phyloP scores from a whole-genome alignment of 2,888 invertebrate genomes.

The Machimus atricapillus region DNA sequence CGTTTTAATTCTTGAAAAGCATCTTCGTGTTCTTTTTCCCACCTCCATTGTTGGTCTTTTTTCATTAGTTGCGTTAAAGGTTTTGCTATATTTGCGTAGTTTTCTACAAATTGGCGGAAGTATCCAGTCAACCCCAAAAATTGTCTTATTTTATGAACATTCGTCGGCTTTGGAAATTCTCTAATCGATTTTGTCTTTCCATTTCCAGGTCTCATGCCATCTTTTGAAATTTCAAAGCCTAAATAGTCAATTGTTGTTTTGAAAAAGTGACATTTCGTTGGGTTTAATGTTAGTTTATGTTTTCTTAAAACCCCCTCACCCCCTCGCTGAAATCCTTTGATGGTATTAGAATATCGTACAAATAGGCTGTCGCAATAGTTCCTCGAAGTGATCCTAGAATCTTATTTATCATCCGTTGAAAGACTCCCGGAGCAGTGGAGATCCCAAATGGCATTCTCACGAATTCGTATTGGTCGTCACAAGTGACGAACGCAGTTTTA shows the following conservation, averaged over 20 bases:
- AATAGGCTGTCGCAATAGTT: constrained; percentile 46
- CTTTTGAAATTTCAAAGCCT: too few relatives aligned
- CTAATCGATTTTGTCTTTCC: too few relatives aligned
- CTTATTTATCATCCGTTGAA: constrained; percentile 51
- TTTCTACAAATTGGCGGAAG: too few relatives aligned
- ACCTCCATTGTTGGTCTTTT: neutral
- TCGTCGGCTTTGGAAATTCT: too few relatives aligned
- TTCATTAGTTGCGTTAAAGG: too few relatives aligned
- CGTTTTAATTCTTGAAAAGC: constrained; percentile 26
- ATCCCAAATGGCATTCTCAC: constrained; percentile 54
- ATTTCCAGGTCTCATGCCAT: too few relatives aligned
- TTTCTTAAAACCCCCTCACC: neutral
- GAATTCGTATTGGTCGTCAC: constrained; percentile 53
- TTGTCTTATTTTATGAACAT: too few relatives aligned
- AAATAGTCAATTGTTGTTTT: too few relatives aligned
- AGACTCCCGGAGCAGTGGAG: constrained; percentile 52
- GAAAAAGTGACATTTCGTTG: too few relatives aligned
- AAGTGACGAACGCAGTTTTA: constrained; percentile 53
- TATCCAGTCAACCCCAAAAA: too few relatives aligned
- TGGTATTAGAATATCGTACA: constrained; percentile 51
- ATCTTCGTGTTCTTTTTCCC: constrained; percentile 42
- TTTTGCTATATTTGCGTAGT: too few relatives aligned
- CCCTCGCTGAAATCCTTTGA: constrained; percentile 47
- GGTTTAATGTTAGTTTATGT: constrained; percentile 38
- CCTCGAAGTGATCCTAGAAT: constrained; percentile 9